These are phyloP conservation scores for Lordiphosa mommai DNA, from an alignment of 1,140 invertebrate genomes.

Conservation along the genomic window DNA sequence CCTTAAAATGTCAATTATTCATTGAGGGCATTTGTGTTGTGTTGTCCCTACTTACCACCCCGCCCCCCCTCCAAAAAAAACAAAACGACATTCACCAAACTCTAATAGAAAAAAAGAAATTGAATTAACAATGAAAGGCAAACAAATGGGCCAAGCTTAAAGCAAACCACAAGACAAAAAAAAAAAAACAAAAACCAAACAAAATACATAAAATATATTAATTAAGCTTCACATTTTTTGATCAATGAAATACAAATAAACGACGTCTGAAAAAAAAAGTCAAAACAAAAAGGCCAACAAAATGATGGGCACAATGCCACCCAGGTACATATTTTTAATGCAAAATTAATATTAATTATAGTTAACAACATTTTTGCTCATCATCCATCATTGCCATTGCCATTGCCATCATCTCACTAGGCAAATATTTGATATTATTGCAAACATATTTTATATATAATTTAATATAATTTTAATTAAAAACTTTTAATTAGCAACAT, in stretches of 20 bases:
- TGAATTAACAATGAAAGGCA: conserved; percentile 25
- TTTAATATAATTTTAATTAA: conserved; percentile 48
- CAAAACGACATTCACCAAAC: conserved; percentile 78
- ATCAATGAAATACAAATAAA: conserved; percentile 26
- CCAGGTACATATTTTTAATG: conserved; percentile 75
- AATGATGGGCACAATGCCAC: conserved; percentile 80
- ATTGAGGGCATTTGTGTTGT: conserved; percentile 70
- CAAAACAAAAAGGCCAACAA: conserved; percentile 47
- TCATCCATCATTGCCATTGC: background rate
- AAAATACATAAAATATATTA: conserved; percentile 41
- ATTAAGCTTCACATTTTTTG: conserved; percentile 40
- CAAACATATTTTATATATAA: conserved; percentile 5
- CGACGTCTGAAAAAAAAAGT: conserved; percentile 6
- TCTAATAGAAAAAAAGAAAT: conserved; percentile 30
- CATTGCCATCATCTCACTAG: conserved; percentile 6
- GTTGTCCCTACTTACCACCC: conserved; percentile 41
- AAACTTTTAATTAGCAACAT: conserved; percentile 61
- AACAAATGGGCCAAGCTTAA: conserved; percentile 12
- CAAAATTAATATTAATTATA: conserved; percentile 47
- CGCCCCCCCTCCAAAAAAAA: conserved; percentile 23
- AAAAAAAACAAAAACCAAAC: conserved; percentile 32
- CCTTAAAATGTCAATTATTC: conserved; percentile 77
- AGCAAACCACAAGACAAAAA: conserved; percentile 16
- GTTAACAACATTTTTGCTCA: conserved; percentile 34
- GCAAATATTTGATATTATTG: conserved; percentile 8